These are phyloP conservation scores for Machaerirhynchus nigripectus DNA, from an alignment of 2,113 vertebrate genomes.

Conservation along the genomic window DNA sequence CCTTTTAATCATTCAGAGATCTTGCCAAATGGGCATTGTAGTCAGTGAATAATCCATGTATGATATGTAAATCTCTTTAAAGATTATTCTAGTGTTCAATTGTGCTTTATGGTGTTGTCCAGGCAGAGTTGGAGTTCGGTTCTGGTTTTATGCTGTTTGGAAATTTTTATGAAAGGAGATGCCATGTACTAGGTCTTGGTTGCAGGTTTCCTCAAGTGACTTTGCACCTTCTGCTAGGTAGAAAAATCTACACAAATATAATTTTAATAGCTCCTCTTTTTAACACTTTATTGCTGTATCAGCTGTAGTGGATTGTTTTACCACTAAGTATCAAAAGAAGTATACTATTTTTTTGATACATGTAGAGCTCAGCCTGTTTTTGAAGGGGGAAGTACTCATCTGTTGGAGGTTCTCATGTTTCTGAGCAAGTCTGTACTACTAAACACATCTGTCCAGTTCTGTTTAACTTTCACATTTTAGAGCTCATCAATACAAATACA, in stretches of 20 bases:
- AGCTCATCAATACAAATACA: neutral
- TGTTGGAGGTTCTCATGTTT: neutral
- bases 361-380: neutral
- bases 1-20: neutral
- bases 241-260: neutral
- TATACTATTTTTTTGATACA: neutral
- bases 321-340: neutral
- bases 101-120: neutral
- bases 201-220: neutral
- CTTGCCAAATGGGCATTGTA: neutral
- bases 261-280: neutral
- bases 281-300: neutral
- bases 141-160: neutral
- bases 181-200: neutral
- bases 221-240: neutral
- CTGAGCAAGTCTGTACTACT: neutral
- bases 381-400: neutral
- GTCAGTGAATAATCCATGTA: neutral
- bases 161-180: neutral
- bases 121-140: neutral
- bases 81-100: neutral
- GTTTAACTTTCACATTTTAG: neutral
- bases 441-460: neutral
- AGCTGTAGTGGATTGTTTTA: neutral
- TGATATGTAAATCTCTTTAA: slow-evolving; percentile 15